A percentile compares a stretch with the other conserved stretches of the same genome.
phyloP scores from a whole-genome alignment of 2,888 invertebrate genomes.

The Elegia similella region DNA sequence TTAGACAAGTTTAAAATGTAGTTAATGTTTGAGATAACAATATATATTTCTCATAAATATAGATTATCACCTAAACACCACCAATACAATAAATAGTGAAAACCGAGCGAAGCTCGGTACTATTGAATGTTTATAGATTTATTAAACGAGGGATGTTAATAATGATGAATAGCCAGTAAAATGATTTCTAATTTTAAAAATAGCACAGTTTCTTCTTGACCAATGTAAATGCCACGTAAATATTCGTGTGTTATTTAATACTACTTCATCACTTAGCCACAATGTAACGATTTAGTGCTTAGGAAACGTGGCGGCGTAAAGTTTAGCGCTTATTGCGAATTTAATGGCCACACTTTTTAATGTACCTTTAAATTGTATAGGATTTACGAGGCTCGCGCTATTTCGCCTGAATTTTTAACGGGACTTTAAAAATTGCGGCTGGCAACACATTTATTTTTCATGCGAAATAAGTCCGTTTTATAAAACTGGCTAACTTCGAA shows the following conservation, averaged over 20 bases:
- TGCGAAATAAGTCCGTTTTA: constrained; percentile 6
- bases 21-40: too few species aligned
- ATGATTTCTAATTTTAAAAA: not conserved
- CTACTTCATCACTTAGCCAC: constrained; percentile 12
- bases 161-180: too few species aligned
- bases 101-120: too few species aligned
- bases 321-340: constrained; percentile 12
- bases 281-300: constrained; percentile 11
- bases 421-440: constrained; percentile 9
- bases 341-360: constrained; percentile 12
- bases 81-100: too few species aligned
- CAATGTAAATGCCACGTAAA: not conserved
- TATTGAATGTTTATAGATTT: too few species aligned
- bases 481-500: not conserved
- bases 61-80: too few species aligned
- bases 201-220: not conserved
- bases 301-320: constrained; percentile 12
- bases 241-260: constrained; percentile 5
- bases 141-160: not conserved
- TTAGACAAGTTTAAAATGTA: too few species aligned
- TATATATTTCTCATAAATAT: too few species aligned
- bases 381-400: constrained; percentile 9
- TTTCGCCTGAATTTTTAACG: constrained; percentile 12
- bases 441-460: constrained; percentile 12
- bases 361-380: constrained; percentile 14